A percentile compares a stretch with the other conserved stretches of the same genome.
Evolutionary conservation across 2,888 invertebrate species (phyloP).

Genomic region (Polydrusus cervinus): DNA sequence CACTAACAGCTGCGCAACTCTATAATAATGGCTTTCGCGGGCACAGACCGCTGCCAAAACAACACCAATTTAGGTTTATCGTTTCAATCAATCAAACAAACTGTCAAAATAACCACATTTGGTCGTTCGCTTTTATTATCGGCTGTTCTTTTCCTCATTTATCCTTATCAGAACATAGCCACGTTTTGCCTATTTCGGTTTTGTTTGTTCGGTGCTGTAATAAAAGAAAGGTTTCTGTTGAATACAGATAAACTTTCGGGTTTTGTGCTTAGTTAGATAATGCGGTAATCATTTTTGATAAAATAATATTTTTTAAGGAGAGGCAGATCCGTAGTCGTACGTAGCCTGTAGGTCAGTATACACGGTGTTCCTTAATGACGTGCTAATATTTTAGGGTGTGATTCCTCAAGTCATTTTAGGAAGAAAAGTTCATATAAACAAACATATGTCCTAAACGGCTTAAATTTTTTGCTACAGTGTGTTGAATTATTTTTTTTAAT

Average conservation of each 20-base stretch:
- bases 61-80: slow-evolving; percentile 26
- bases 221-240: background rate
- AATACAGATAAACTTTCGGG: background rate
- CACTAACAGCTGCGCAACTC: slow-evolving; percentile 19
- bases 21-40: slow-evolving; percentile 17
- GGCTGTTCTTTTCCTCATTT: slow-evolving; percentile 20
- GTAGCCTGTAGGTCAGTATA: no score
- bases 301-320: no score
- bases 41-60: slow-evolving; percentile 1
- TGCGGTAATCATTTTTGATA: background rate
- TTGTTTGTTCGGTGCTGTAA: background rate
- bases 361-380: no score
- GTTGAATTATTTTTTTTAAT: no score
- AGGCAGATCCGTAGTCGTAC: no score
- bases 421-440: no score
- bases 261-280: no score
- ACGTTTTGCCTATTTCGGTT: slow-evolving; percentile 25
- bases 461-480: no score
- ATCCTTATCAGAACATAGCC: slow-evolving; percentile 18
- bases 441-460: no score
- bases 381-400: no score
- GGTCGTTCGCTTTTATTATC: slow-evolving; percentile 24
- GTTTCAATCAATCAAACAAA: slow-evolving; percentile 22
- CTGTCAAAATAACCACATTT: slow-evolving; percentile 29
- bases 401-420: no score